A percentile compares a stretch with the other conserved stretches of the same genome.
phyloP scores from a whole-genome alignment of 1,140 invertebrate species.

The Halyomorpha halys region DNA sequence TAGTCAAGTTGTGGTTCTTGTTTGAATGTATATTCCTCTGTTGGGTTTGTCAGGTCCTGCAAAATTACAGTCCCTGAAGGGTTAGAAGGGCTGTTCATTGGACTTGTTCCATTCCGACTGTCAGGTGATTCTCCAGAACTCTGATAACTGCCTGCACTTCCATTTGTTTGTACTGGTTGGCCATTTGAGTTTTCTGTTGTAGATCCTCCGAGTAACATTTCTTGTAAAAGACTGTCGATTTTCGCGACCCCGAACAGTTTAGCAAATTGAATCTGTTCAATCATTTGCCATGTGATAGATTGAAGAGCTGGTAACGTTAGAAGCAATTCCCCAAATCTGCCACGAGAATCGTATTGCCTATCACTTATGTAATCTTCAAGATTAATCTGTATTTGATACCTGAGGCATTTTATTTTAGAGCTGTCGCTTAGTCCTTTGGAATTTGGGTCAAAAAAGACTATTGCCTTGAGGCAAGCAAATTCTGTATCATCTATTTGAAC shows the following conservation, averaged over 20 bases:
- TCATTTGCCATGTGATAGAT: conserved; percentile 97
- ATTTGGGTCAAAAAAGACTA: conserved; percentile 96
- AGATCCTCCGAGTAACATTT: conserved; percentile 78
- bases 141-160: conserved; percentile 30
- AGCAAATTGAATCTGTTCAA: conserved; percentile 96
- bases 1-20: conserved; percentile 14
- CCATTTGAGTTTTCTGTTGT: conserved; percentile 24
- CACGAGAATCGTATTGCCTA: conserved; percentile 86
- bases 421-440: conserved; percentile 82
- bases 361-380: conserved; percentile 97
- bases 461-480: conserved; percentile 92
- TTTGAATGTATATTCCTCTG: conserved; percentile 9
- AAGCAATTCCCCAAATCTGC: conserved; percentile 90
- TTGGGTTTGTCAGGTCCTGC: not conserved
- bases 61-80: not conserved
- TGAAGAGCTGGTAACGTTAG: conserved; percentile 87
- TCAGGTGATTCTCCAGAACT: conserved; percentile 29
- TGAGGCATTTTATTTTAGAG: conserved; percentile 70
- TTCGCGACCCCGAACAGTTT: conserved; percentile 91
- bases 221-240: conserved; percentile 90
- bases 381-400: conserved; percentile 91
- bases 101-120: conserved; percentile 31
- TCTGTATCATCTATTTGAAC: conserved; percentile 94
- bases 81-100: conserved; percentile 28
- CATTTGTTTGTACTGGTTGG: conserved; percentile 12